Conservation (phyloP, 1,140 invertebrate genomes). For the Trachelipus rathkii region DNA sequence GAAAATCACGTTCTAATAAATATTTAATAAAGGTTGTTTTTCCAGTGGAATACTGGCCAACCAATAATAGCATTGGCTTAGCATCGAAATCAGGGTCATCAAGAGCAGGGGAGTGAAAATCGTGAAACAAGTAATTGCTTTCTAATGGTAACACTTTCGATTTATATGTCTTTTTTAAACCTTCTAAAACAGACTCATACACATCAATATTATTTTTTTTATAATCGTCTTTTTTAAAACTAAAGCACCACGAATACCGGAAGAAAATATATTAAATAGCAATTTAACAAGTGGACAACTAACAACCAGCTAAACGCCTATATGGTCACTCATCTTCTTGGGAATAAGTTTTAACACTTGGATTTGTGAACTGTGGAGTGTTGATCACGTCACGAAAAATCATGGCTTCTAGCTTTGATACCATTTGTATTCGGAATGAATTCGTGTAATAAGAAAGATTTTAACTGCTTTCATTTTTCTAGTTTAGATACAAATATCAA, state of each 20-base stretch:
- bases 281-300: too few relatives aligned
- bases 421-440: too few relatives aligned
- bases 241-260: background rate
- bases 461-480: too few relatives aligned
- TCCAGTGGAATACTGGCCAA: conserved; percentile 97
- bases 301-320: too few relatives aligned
- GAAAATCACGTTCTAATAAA: conserved; percentile 88
- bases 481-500: too few relatives aligned
- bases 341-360: too few relatives aligned
- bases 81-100: conserved; percentile 98
- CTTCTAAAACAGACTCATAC: conserved; percentile 51
- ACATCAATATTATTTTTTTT: conserved; percentile 75
- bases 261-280: too few relatives aligned
- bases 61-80: conserved; percentile 95
- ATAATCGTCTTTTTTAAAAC: conserved; percentile 58
- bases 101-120: conserved; percentile 69
- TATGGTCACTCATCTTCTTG: too few relatives aligned
- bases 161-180: conserved; percentile 62
- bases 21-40: conserved; percentile 98
- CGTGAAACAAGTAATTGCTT: conserved; percentile 66
- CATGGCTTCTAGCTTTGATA: too few relatives aligned
- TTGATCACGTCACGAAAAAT: too few relatives aligned
- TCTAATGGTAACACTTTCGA: conserved; percentile 65
- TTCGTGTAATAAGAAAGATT: too few relatives aligned
- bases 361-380: too few relatives aligned